Evolutionary conservation across 1,140 invertebrate genomes (phyloP).

Genomic region (Muscidifurax raptorellus): DNA sequence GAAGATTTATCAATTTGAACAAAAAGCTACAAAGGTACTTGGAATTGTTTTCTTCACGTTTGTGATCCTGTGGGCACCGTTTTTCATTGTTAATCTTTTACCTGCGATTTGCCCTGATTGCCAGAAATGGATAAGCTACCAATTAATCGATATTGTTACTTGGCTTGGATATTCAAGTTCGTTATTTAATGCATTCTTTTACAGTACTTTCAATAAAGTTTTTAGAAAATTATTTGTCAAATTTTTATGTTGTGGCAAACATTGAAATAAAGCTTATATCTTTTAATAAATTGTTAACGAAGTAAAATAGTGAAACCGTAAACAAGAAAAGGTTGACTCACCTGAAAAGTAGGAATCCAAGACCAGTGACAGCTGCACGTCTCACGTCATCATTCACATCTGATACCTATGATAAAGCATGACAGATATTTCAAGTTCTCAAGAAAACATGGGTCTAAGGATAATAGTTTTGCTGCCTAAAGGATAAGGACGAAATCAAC

Average conservation of each 20-base stretch:
- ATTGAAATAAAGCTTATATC: background rate
- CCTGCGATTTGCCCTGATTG: slow-evolving; percentile 87
- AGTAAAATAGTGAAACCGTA: background rate
- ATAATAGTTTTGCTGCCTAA: background rate
- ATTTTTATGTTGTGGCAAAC: slow-evolving; percentile 82
- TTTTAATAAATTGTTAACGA: background rate
- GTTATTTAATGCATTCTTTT: slow-evolving; percentile 96
- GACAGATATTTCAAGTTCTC: background rate
- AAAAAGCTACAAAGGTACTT: slow-evolving; percentile 74
- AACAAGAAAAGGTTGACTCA: slow-evolving; percentile 64
- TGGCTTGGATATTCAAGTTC: slow-evolving; percentile 96
- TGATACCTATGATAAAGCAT: slow-evolving; percentile 78
- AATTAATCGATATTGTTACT: slow-evolving; percentile 89
- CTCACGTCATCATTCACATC: slow-evolving; percentile 99
- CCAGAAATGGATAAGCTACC: slow-evolving; percentile 83
- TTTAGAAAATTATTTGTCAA: slow-evolving; percentile 94
- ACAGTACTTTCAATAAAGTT: slow-evolving; percentile 96
- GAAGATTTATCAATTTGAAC: background rate
- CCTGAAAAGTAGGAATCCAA: slow-evolving; percentile 97
- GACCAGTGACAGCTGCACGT: slow-evolving; percentile 95
- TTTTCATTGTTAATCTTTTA: slow-evolving; percentile 92
- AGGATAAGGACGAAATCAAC: background rate
- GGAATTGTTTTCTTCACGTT: slow-evolving; percentile 96
- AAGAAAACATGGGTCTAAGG: background rate
- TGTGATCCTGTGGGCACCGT: slow-evolving; percentile 94